Percentiles rank a stretch among this genome's conserved stretches.
These are phyloP conservation scores for Aurelia aurita DNA, from an alignment of 30 jellyfish, hydroid and myxozoan species.

Conservation along the genomic window DNA sequence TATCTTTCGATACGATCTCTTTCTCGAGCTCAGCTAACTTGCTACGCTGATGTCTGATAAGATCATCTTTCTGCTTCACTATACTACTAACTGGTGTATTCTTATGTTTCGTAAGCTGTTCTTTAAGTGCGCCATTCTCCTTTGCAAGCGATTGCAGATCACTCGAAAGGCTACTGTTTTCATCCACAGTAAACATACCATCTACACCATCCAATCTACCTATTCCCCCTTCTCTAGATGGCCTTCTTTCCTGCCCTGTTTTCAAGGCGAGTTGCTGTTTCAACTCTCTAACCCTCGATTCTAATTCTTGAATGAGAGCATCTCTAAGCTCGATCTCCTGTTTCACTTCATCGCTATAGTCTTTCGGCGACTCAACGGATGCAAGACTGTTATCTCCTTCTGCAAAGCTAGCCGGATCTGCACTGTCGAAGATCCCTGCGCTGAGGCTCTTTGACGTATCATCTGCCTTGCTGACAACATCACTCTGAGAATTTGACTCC, in stretches of 20 bases:
- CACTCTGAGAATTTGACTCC: background rate
- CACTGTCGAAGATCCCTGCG: conserved; percentile 27
- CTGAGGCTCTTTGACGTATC: conserved; percentile 47
- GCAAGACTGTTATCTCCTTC: conserved; percentile 45
- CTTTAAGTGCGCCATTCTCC: conserved; percentile 26
- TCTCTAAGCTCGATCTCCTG: conserved; percentile 37
- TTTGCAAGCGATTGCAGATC: conserved; percentile 4
- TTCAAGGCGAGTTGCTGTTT: conserved; percentile 31
- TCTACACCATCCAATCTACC: background rate
- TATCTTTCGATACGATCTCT: conserved; percentile 11
- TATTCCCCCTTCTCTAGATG: too few relatives aligned
- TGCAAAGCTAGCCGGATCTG: conserved; percentile 18
- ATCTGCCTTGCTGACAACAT: conserved; percentile 26
- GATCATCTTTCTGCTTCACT: conserved; percentile 23
- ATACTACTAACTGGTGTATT: conserved; percentile 26
- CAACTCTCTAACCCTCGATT: conserved; percentile 51
- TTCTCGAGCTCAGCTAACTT: conserved; percentile 17
- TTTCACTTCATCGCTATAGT: conserved; percentile 19
- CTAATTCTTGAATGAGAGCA: conserved; percentile 71
- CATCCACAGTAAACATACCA: background rate
- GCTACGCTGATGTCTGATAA: conserved; percentile 13
- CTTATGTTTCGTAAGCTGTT: conserved; percentile 29
- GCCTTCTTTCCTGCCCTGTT: conserved; percentile 33
- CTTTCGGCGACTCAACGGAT: conserved; percentile 35
- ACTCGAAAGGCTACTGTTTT: background rate